Percentiles rank a stretch among this genome's conserved stretches.
phyloP scores from a whole-genome alignment of 2,888 invertebrate species.

The Sturmia bella region DNA sequence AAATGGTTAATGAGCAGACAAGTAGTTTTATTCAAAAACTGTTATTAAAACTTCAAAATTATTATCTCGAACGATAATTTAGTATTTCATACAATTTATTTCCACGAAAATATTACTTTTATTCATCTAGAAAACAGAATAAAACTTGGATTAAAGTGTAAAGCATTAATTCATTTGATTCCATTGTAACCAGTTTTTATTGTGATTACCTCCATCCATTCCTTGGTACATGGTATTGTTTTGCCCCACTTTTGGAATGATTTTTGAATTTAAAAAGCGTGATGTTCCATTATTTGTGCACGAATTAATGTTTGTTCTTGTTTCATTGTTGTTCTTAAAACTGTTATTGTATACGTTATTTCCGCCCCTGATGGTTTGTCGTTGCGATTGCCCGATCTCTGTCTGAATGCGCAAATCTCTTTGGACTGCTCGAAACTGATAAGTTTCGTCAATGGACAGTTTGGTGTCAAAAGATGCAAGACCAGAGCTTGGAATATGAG shows the following conservation, averaged over 20 bases:
- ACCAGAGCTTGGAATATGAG: slow-evolving; percentile 18
- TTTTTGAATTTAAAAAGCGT: slow-evolving; percentile 30
- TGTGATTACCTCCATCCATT: slow-evolving; percentile 40
- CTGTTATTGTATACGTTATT: slow-evolving; percentile 56
- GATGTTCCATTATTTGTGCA: slow-evolving; percentile 15
- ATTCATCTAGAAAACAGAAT: slow-evolving; percentile 12
- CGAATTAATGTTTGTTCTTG: slow-evolving; percentile 50
- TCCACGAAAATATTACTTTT: too few relatives aligned
- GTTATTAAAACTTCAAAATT: too few relatives aligned
- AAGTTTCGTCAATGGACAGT: slow-evolving; percentile 18
- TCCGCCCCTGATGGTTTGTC: slow-evolving; percentile 1
- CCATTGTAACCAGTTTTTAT: slow-evolving; percentile 38
- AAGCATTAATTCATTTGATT: slow-evolving; percentile 40
- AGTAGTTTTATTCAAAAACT: too few relatives aligned
- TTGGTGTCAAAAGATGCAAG: slow-evolving; percentile 53
- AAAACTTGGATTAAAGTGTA: slow-evolving; percentile 24
- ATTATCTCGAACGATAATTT: too few relatives aligned
- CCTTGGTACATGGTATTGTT: slow-evolving; percentile 37
- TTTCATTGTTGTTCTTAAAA: slow-evolving; percentile 57
- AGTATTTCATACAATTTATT: too few relatives aligned
- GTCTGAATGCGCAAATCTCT: not conserved
- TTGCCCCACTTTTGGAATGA: slow-evolving; percentile 43
- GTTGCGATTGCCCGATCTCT: slow-evolving; percentile 22
- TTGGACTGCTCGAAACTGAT: not conserved
- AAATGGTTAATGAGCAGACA: too few relatives aligned